Conservation (phyloP, 2,113 vertebrate species). For the Solea senegalensis region DNA sequence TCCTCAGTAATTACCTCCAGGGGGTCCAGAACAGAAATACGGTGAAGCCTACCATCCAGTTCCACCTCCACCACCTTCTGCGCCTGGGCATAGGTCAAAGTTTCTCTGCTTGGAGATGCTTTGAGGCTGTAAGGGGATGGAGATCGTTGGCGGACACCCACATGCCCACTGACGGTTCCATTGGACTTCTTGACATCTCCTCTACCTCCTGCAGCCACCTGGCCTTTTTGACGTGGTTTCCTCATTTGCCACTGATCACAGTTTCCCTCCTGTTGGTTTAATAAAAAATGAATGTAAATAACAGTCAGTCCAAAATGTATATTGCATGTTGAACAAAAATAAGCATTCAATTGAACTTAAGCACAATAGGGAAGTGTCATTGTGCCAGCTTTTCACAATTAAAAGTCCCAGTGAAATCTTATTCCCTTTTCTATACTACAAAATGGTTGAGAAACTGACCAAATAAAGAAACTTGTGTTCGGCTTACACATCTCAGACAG, state of each 20-base stretch:
- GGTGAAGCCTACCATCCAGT: slow-evolving; percentile 94
- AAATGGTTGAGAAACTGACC: too few species aligned
- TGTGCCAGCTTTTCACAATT: neutral
- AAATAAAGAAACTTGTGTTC: too few species aligned
- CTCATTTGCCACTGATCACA: slow-evolving; percentile 85
- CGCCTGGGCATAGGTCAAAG: slow-evolving; percentile 91
- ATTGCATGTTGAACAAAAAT: neutral
- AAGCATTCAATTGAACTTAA: neutral
- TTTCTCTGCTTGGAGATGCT: slow-evolving; percentile 90
- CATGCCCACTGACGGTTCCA: slow-evolving; percentile 75
- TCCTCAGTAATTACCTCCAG: slow-evolving; percentile 96
- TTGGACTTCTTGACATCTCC: slow-evolving; percentile 75
- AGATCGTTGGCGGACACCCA: slow-evolving; percentile 82
- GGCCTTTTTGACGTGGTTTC: slow-evolving; percentile 91
- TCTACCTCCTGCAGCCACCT: slow-evolving; percentile 72
- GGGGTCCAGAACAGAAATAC: slow-evolving; percentile 95
- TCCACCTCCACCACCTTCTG: slow-evolving; percentile 97
- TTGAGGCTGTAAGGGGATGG: slow-evolving; percentile 92
- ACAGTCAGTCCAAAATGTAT: neutral
- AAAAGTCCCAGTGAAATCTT: neutral
- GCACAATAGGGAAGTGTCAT: neutral
- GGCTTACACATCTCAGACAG: too few species aligned
- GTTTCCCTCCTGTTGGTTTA: slow-evolving; percentile 56
- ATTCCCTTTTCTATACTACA: neutral
- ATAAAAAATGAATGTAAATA: neutral